These are phyloP conservation scores for Glossosoma conforme DNA, from an alignment of 1,140 invertebrate genomes.

Conservation along the genomic window DNA sequence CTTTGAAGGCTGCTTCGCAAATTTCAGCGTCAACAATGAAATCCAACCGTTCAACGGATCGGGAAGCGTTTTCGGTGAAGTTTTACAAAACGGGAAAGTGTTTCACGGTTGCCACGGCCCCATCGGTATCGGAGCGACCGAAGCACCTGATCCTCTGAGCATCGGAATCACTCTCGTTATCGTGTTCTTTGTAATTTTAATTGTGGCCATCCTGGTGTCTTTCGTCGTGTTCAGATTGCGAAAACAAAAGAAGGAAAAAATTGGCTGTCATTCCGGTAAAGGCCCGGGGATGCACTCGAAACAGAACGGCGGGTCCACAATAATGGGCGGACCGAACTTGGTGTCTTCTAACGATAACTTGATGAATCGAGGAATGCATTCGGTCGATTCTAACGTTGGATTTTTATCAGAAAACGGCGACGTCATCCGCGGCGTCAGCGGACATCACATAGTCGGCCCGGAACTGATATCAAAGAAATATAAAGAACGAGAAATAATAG, in stretches of 20 bases:
- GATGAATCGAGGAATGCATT: conserved; percentile 51
- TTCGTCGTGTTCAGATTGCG: conserved; percentile 84
- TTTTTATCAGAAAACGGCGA: conserved; percentile 64
- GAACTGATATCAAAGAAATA: conserved; percentile 82
- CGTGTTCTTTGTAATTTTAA: conserved; percentile 86
- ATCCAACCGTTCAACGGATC: conserved; percentile 84
- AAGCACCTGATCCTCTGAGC: conserved; percentile 78
- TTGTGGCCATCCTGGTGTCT: conserved; percentile 82
- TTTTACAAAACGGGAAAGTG: conserved; percentile 64
- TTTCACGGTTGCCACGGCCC: conserved; percentile 62
- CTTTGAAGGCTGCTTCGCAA: conserved; percentile 86
- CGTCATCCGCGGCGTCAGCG: conserved; percentile 60
- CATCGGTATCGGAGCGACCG: conserved; percentile 66
- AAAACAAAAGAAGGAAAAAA: conserved; percentile 79
- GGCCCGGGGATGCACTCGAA: conserved; percentile 57
- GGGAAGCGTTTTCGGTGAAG: conserved; percentile 71
- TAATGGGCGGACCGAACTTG: conserved; percentile 52
- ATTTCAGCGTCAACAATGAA: conserved; percentile 85
- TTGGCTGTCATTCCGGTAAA: conserved; percentile 52
- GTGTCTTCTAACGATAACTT: conserved; percentile 54
- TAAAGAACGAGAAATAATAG: conserved; percentile 75
- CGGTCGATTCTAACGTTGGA: conserved; percentile 53
- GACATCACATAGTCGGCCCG: conserved; percentile 67
- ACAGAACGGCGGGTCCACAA: conserved; percentile 57
- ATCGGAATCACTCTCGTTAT: conserved; percentile 90